A percentile compares a stretch with the other conserved stretches of the same genome.
Evolutionary conservation across 1,140 invertebrate genomes (phyloP).

Genomic region (Pantala flavescens): DNA sequence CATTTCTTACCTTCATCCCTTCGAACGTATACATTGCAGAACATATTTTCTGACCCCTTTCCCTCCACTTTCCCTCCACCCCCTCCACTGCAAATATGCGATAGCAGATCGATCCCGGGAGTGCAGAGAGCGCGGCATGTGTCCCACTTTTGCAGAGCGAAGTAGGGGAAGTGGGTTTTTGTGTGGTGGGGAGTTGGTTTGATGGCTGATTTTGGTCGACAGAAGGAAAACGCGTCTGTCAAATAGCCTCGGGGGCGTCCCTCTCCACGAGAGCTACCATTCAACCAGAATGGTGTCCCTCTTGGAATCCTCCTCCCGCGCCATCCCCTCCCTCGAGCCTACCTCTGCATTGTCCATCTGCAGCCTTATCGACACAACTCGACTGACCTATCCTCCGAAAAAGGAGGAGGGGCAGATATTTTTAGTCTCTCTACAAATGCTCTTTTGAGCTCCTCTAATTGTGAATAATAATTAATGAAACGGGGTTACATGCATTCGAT

Average conservation of each 20-base stretch:
- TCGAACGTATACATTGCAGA: too few relatives aligned
- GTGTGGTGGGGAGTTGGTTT: not conserved
- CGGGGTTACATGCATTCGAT: too few relatives aligned
- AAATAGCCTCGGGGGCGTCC: too few relatives aligned
- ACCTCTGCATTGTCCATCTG: not conserved
- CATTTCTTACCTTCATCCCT: too few relatives aligned
- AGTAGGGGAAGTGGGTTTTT: not conserved
- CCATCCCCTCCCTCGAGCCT: not conserved
- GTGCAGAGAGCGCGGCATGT: not conserved
- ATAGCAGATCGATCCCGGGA: not conserved
- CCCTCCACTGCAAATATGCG: not conserved
- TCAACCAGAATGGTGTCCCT: too few relatives aligned
- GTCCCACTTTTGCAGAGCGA: too few relatives aligned
- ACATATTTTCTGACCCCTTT: not conserved
- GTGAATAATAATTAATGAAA: too few relatives aligned
- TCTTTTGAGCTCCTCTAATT: not conserved
- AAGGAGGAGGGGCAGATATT: too few relatives aligned
- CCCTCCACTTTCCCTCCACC: not conserved
- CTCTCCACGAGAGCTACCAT: too few relatives aligned
- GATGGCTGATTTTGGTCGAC: not conserved
- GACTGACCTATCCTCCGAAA: constrained; percentile 1
- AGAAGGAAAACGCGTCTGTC: too few relatives aligned
- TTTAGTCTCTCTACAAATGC: not conserved
- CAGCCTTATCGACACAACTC: not conserved
- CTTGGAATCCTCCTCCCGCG: not conserved